phyloP scores from a whole-genome alignment of 2,888 invertebrate genomes.

The Synanthedon formicaeformis region DNA sequence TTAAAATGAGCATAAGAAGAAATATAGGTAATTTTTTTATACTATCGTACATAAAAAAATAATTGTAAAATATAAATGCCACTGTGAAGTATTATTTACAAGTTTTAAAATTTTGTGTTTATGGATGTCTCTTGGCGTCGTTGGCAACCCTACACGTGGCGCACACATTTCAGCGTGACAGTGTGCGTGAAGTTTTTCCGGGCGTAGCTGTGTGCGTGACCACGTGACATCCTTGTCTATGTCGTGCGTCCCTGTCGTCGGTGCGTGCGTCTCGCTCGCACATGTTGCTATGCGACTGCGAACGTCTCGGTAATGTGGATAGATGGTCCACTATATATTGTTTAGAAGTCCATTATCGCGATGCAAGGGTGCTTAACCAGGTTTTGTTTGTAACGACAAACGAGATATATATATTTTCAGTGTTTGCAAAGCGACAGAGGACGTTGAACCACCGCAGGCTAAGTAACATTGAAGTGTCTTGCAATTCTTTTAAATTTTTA shows the following conservation, averaged over 20 bases:
- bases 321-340: slow-evolving; percentile 22
- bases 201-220: slow-evolving; percentile 8
- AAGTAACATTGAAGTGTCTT: too few species aligned
- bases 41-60: too few species aligned
- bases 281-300: slow-evolving; percentile 19
- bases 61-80: too few species aligned
- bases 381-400: slow-evolving; percentile 20
- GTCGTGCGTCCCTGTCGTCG: slow-evolving; percentile 6
- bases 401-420: not conserved
- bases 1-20: too few species aligned
- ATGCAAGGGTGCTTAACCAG: slow-evolving; percentile 24
- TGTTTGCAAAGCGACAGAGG: too few species aligned
- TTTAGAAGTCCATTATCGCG: slow-evolving; percentile 48
- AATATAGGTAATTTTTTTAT: too few species aligned
- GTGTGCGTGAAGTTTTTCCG: slow-evolving; percentile 26
- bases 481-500: too few species aligned
- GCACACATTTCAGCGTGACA: slow-evolving; percentile 3
- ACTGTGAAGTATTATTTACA: too few species aligned
- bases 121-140: too few species aligned
- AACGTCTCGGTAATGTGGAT: slow-evolving; percentile 21
- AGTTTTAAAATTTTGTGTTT: too few species aligned
- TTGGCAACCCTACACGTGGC: not conserved
- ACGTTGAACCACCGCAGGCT: too few species aligned
- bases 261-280: slow-evolving; percentile 10
- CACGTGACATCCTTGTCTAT: slow-evolving; percentile 9